Evolutionary conservation across 2,797 vertebrate genomes (phyloP).

Genomic region (Pristis pectinata): DNA sequence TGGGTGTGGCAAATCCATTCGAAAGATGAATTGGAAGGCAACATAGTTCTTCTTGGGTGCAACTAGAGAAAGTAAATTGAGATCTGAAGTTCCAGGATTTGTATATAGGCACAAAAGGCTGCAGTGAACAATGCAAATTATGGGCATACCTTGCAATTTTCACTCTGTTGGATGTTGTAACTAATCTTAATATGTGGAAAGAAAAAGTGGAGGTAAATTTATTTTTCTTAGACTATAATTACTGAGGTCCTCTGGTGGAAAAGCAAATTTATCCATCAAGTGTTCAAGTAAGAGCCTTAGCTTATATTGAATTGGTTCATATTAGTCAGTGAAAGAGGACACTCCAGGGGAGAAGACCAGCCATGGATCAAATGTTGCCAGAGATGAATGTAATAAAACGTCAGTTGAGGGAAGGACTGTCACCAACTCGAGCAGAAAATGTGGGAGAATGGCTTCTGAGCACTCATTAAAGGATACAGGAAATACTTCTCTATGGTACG

Average conservation of each 20-base stretch:
- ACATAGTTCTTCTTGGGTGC: background rate
- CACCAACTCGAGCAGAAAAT: background rate
- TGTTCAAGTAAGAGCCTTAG: background rate
- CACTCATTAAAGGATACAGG: background rate
- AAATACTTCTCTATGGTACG: background rate
- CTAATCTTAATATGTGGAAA: background rate
- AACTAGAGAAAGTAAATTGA: background rate
- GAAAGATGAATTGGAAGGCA: background rate
- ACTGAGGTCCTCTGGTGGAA: background rate
- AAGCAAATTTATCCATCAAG: background rate
- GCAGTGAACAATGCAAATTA: background rate
- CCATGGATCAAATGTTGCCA: background rate
- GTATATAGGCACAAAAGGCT: background rate
- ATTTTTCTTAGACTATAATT: background rate
- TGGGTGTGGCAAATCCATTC: background rate
- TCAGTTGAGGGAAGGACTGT: background rate
- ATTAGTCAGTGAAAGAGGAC: background rate
- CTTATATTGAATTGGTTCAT: background rate
- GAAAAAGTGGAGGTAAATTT: background rate
- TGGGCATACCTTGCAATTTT: background rate
- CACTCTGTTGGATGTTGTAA: background rate
- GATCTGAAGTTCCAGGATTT: background rate
- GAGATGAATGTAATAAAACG: background rate
- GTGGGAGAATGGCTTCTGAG: background rate
- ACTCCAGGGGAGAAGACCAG: background rate